Base-by-base conservation (phyloP, 1,140 invertebrate species). In the Hyles vespertilio region DNA sequence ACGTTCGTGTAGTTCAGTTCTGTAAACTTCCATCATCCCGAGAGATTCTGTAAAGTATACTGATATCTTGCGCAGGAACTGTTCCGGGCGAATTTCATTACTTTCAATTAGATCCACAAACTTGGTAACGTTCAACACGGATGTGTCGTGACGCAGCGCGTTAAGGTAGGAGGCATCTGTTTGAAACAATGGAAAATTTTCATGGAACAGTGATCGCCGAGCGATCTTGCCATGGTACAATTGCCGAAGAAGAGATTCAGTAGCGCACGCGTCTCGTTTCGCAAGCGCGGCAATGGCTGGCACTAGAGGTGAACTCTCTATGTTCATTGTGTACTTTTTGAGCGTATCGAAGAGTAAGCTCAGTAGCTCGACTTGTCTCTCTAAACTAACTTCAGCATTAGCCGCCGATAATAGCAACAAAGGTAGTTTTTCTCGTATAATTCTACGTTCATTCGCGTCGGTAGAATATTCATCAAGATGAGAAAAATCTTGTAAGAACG, bases 401-500 rank as follows among this genome's bases (percentile, higher is more conserved):
- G 43, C 8, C 0, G 57, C 55, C 5, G 67, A 12, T 4, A 72
- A 67, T 51, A 84, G 58, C 2, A 34, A 63, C 48, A 5, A 47
- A 53, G 8, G 81, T 49, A 5, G 57, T 10, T 5, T 32, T 33
- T 51, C 62, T 7, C 3, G 3, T 11, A 56, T 10, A 32, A 34
- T 36, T 47, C 33, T 33, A 22, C 32, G 73, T 62, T 82, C 79
- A 5, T 45, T 12, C 22, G 36, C 32, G 45, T 61, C 77, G 3
- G 81, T 54, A 9, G 69, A 68, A 56, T 83, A 83, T n/a, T 80
- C 73, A 3, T 49, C 58, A 5, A 84, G 60, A 2, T 61, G 67
- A 3, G 78, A 74, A 51, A 80, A 77, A 32, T 80, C 12, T 11
- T 63, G 43, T 2, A 73, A 10, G 51, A 76, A 82, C 8, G 65